A percentile compares a stretch with the other conserved stretches of the same genome.
These are phyloP conservation scores for Bimastos eiseni DNA, from an alignment of 2,888 invertebrate genomes.

Conservation along the genomic window DNA sequence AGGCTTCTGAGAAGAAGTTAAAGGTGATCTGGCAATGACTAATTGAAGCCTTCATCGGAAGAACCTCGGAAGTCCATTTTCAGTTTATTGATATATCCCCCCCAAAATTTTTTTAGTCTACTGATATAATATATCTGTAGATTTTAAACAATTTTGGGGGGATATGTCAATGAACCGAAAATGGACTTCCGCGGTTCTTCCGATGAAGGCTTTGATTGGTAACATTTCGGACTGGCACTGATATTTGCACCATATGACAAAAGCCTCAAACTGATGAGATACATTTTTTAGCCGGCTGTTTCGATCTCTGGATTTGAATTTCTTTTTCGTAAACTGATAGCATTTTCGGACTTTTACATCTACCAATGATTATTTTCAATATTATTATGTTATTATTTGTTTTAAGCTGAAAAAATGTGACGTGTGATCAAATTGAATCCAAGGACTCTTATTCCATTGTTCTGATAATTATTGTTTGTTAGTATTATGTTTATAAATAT, in stretches of 20 bases:
- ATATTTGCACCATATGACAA: not conserved
- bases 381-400: not conserved
- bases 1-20: constrained; percentile 36
- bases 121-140: no score
- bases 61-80: no score
- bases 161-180: no score
- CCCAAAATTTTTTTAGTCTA: no score
- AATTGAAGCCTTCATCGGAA: no score
- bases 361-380: not conserved
- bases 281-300: not conserved
- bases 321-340: not conserved
- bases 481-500: not conserved
- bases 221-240: not conserved
- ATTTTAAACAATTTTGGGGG: no score
- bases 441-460: not conserved
- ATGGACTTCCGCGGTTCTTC: no score
- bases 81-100: no score
- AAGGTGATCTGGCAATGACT: constrained; percentile 26
- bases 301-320: not conserved
- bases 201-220: no score
- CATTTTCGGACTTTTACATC: not conserved
- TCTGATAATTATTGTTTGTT: not conserved
- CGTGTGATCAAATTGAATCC: not conserved
- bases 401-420: not conserved
- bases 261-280: not conserved